phyloP scores from a whole-genome alignment of 2,797 vertebrate species.

The Sarcoramphus papa region DNA sequence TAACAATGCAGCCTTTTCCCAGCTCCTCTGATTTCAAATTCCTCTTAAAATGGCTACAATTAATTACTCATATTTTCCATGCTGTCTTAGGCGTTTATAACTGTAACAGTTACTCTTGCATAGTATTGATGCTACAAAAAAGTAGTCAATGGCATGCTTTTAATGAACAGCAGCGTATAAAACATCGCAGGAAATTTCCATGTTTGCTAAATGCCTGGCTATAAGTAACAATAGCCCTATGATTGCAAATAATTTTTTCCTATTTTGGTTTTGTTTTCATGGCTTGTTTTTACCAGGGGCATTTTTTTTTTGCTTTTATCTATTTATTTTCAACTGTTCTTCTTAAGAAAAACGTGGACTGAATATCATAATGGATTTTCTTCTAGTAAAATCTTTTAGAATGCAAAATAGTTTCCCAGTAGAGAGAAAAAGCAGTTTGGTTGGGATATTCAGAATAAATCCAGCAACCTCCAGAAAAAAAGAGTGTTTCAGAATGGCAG shows the following conservation, averaged over 20 bases:
- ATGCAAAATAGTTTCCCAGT: neutral
- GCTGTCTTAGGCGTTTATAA: neutral
- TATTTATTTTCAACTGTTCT: conserved; percentile 21
- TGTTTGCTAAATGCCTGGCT: neutral
- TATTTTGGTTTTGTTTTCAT: conserved; percentile 24
- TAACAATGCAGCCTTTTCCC: conserved; percentile 50
- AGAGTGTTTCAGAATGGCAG: neutral
- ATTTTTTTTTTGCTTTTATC: neutral
- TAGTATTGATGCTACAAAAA: neutral
- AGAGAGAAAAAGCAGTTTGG: neutral
- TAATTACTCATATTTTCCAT: conserved; percentile 60
- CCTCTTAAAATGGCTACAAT: conserved; percentile 52
- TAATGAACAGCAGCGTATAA: neutral
- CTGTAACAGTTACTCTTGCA: neutral
- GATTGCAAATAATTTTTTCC: conserved; percentile 15
- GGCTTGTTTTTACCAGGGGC: conserved; percentile 25
- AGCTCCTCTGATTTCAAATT: conserved; percentile 47
- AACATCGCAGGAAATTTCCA: conserved; percentile 24
- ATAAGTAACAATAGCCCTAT: neutral
- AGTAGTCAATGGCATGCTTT: neutral
- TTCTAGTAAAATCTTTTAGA: conserved; percentile 10
- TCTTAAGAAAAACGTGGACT: neutral
- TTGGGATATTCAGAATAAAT: neutral
- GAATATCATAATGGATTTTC: neutral
- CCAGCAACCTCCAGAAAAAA: neutral